Evolutionary conservation across 2,888 invertebrate species (phyloP).

Genomic region (Drosophila eohydei): DNA sequence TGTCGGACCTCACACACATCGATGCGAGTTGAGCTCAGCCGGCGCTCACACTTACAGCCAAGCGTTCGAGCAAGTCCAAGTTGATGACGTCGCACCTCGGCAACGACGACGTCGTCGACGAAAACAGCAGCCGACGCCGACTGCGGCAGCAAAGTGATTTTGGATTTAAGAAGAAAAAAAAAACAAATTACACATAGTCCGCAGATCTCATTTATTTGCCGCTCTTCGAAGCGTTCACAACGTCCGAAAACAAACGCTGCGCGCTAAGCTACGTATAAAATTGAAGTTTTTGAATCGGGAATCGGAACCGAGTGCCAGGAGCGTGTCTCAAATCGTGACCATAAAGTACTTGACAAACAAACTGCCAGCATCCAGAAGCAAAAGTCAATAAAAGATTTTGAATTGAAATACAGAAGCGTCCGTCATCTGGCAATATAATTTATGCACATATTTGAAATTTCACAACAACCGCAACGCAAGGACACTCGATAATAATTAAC

Average conservation of each 20-base stretch:
- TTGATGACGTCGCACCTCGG: conserved; percentile 63
- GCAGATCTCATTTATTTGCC: conserved; percentile 84
- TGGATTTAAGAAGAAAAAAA: conserved; percentile 79
- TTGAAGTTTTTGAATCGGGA: conserved; percentile 9
- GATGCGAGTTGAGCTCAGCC: conserved; percentile 51
- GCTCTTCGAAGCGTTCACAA: conserved; percentile 83
- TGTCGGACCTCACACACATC: conserved; percentile 69
- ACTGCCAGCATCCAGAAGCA: conserved; percentile 4
- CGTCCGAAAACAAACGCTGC: conserved; percentile 47
- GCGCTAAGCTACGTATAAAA: conserved; percentile 39
- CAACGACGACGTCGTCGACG: conserved; percentile 18
- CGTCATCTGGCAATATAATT: conserved; percentile 10
- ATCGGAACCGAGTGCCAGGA: conserved; percentile 30
- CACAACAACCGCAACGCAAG: conserved; percentile 28
- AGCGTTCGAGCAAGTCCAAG: conserved; percentile 26
- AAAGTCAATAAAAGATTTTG: conserved; percentile 2
- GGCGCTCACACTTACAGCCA: conserved; percentile 38
- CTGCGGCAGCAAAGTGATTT: conserved; percentile 66
- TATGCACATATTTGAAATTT: conserved; percentile 26
- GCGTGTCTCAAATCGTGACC: conserved; percentile 26
- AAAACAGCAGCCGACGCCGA: conserved; percentile 30
- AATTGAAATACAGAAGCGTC: conserved; percentile 7
- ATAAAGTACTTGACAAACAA: conserved; percentile 4
- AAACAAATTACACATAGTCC: conserved; percentile 83
- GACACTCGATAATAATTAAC: conserved; percentile 40